phyloP scores from a whole-genome alignment of 2,113 vertebrate species.

The Phyllostomus hastatus region DNA sequence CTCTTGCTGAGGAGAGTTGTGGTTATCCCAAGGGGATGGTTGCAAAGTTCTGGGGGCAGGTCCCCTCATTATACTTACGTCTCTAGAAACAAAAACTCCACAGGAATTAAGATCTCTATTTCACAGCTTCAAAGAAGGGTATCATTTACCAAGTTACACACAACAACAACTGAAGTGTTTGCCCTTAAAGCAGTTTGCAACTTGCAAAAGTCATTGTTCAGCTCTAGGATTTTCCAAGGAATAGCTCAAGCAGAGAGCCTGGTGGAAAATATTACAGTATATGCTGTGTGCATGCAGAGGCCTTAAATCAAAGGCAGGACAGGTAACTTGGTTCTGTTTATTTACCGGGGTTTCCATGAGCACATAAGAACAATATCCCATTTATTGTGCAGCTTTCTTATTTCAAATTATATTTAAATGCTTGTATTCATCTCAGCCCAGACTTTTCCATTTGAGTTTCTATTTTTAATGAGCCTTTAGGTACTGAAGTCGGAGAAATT shows the following conservation, averaged over 20 bases:
- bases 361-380: conserved; percentile 9
- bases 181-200: conserved; percentile 21
- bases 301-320: conserved; percentile 43
- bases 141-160: conserved; percentile 37
- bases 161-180: conserved; percentile 21
- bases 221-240: conserved; percentile 27
- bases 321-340: conserved; percentile 52
- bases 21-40: neutral
- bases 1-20: neutral
- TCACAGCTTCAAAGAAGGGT: neutral
- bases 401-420: conserved; percentile 32
- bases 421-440: conserved; percentile 29
- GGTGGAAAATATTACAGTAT: conserved; percentile 54
- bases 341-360: conserved; percentile 52
- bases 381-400: conserved; percentile 28
- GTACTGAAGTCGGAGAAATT: neutral
- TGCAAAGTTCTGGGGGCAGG: neutral
- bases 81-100: conserved; percentile 52
- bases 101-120: conserved; percentile 14
- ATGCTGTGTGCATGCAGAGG: neutral
- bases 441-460: conserved; percentile 19
- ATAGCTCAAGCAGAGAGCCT: neutral
- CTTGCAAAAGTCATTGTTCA: conserved; percentile 49
- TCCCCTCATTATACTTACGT: neutral
- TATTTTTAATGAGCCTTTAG: conserved; percentile 1